These are phyloP conservation scores for Dendrocincla fuliginosa DNA, from an alignment of 2,797 vertebrate species.

Conservation along the genomic window DNA sequence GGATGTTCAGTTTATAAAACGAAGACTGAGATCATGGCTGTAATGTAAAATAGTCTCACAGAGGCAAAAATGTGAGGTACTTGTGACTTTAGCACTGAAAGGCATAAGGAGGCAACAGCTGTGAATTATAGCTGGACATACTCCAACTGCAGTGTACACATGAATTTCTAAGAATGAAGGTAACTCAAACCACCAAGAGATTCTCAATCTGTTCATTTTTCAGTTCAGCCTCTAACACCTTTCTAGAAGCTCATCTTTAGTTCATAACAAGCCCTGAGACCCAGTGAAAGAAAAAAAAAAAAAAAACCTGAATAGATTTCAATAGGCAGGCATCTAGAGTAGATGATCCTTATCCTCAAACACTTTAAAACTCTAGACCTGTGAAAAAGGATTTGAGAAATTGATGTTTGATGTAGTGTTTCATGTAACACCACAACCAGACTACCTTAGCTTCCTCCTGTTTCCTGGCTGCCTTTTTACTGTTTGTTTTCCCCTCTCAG, in stretches of 20 bases:
- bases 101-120: background rate
- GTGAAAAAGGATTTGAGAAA: background rate
- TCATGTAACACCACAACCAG: background rate
- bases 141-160: background rate
- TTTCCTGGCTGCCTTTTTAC: background rate
- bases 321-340: background rate
- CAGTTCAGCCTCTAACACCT: background rate
- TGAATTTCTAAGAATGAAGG: slow-evolving; percentile 40
- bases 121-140: background rate
- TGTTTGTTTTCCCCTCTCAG: background rate
- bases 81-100: background rate
- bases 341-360: background rate
- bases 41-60: background rate
- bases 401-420: background rate
- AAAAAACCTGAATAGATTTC: background rate
- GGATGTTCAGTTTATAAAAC: background rate
- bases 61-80: background rate
- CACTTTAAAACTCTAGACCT: background rate
- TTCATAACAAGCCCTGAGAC: background rate
- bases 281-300: background rate
- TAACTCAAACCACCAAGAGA: slow-evolving; percentile 37
- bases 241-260: background rate
- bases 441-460: background rate
- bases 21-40: background rate
- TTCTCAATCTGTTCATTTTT: slow-evolving; percentile 57